These are phyloP conservation scores for Uromys caudimaculatus DNA, from an alignment of 2,797 vertebrate genomes.

Conservation along the genomic window DNA sequence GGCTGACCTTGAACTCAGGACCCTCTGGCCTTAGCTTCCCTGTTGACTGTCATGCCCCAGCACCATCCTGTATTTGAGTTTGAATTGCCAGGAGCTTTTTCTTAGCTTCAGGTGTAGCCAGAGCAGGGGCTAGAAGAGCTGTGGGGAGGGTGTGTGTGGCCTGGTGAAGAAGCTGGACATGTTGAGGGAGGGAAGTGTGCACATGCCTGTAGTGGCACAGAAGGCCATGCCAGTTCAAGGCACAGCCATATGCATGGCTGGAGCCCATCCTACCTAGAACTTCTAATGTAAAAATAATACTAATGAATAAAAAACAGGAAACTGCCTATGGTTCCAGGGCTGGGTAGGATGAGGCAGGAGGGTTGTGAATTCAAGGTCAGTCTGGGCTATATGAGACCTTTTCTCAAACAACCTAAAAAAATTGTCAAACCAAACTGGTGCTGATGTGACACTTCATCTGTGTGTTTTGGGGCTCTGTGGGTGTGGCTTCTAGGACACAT, in stretches of 20 bases:
- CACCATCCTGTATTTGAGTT: background rate
- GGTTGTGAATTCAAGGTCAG: background rate
- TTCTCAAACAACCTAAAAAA: background rate
- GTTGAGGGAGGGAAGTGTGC: constrained; percentile 60
- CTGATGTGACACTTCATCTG: background rate
- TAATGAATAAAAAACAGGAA: background rate
- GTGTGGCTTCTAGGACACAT: background rate
- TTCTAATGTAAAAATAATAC: background rate
- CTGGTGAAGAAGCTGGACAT: background rate
- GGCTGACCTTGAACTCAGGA: background rate
- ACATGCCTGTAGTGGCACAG: constrained; percentile 31
- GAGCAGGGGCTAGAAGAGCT: background rate
- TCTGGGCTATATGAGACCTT: background rate
- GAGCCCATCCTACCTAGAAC: constrained; percentile 68
- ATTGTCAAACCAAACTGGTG: background rate
- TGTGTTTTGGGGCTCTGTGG: background rate
- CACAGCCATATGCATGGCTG: background rate
- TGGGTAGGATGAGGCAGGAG: background rate
- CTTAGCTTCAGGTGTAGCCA: background rate
- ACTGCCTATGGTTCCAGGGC: background rate
- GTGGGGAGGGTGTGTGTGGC: constrained; percentile 13
- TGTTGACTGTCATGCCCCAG: background rate
- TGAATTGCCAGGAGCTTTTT: constrained; percentile 4
- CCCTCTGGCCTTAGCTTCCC: background rate
- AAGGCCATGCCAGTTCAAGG: constrained; percentile 27